Evolutionary conservation across 2,888 invertebrate genomes (phyloP).

Genomic region (Philaethria dido): DNA sequence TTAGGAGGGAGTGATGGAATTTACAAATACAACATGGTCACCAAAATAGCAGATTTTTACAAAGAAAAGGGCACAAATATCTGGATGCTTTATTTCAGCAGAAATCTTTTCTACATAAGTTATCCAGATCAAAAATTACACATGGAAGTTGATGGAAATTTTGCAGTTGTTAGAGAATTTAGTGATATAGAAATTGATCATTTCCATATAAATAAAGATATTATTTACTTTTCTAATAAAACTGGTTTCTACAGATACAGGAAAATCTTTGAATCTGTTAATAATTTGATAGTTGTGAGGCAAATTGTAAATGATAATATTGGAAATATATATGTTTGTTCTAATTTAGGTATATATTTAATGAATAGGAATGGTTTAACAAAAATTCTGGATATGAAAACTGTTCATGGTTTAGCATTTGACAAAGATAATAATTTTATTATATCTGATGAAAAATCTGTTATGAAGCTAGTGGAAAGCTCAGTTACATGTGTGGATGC

Average conservation of each 20-base stretch:
- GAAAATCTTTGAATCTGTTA: constrained; percentile 49
- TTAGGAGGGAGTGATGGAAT: constrained; percentile 70
- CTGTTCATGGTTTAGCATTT: constrained; percentile 61
- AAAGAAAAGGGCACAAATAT: constrained; percentile 63
- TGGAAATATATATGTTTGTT: constrained; percentile 59
- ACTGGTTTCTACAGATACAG: constrained; percentile 62
- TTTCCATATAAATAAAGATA: constrained; percentile 54
- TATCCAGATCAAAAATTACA: constrained; percentile 66
- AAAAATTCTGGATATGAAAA: constrained; percentile 56
- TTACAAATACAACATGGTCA: constrained; percentile 64
- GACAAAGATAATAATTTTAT: constrained; percentile 66
- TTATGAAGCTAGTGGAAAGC: constrained; percentile 56
- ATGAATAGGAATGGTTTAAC: constrained; percentile 47
- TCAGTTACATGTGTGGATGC: constrained; percentile 50
- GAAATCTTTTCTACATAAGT: constrained; percentile 64
- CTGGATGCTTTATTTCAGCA: constrained; percentile 62
- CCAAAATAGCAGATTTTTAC: constrained; percentile 61
- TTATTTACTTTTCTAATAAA: constrained; percentile 61
- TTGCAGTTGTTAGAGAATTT: constrained; percentile 62
- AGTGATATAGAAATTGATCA: constrained; percentile 62
- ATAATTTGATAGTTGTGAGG: constrained; percentile 58
- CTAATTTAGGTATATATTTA: constrained; percentile 59
- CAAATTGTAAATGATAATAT: constrained; percentile 66
- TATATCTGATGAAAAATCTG: constrained; percentile 59
- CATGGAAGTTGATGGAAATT: constrained; percentile 62